Conservation (phyloP, 2,113 vertebrate genomes). For the Hylia prasina region DNA sequence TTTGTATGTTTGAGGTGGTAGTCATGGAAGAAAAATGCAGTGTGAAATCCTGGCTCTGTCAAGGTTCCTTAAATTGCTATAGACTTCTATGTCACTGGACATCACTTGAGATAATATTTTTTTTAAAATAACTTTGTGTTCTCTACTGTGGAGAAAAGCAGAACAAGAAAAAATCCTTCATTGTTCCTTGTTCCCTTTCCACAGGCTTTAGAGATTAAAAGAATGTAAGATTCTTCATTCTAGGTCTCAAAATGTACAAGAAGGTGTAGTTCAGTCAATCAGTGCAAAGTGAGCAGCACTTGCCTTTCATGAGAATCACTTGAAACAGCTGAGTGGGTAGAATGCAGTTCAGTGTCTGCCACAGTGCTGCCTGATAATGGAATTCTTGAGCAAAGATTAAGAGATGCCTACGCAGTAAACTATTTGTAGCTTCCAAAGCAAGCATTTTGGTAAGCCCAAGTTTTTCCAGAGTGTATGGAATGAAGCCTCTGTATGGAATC, state of each 20-base stretch:
- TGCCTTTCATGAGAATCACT: background rate
- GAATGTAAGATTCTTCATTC: background rate
- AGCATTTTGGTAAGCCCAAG: background rate
- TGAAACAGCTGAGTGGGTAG: background rate
- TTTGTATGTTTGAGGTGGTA: background rate
- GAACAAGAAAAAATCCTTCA: background rate
- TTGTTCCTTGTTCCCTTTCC: background rate
- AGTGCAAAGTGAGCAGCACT: background rate
- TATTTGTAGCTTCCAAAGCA: background rate
- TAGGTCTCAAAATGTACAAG: background rate
- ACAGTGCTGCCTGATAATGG: background rate
- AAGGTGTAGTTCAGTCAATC: background rate
- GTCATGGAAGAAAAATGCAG: background rate
- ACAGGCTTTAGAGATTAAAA: background rate
- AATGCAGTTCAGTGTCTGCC: background rate
- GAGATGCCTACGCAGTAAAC: background rate
- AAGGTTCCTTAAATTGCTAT: background rate
- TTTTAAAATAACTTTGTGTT: background rate
- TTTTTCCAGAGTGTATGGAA: background rate
- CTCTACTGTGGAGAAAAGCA: background rate
- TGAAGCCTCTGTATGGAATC: background rate
- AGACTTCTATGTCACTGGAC: background rate
- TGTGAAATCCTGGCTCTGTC: background rate
- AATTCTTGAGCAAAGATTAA: background rate
- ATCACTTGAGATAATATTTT: background rate